phyloP scores from a whole-genome alignment of 2,888 invertebrate species.

The Aricia artaxerxes region DNA sequence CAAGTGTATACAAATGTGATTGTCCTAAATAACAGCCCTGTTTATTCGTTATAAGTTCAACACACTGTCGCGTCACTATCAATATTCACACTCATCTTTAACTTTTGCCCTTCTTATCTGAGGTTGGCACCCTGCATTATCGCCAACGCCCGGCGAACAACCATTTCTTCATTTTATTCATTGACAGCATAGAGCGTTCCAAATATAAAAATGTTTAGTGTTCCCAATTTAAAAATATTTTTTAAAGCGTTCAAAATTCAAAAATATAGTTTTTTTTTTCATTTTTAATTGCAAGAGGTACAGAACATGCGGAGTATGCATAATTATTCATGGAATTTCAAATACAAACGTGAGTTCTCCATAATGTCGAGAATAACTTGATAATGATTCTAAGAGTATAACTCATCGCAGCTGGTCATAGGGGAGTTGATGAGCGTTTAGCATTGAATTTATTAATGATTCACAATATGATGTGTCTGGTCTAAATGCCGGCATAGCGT shows the following conservation, averaged over 20 bases:
- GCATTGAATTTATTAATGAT: constrained; percentile 37
- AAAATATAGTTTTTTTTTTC: neutral
- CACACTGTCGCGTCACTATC: constrained; percentile 69
- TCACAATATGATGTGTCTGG: constrained; percentile 46
- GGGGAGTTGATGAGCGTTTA: constrained; percentile 48
- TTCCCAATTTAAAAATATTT: neutral
- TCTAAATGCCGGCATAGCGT: constrained; percentile 49
- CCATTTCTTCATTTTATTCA: constrained; percentile 60
- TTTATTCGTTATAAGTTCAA: constrained; percentile 65
- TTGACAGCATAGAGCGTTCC: constrained; percentile 49
- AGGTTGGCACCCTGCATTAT: constrained; percentile 70
- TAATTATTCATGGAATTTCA: constrained; percentile 3
- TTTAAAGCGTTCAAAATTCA: neutral
- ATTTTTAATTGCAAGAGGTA: neutral
- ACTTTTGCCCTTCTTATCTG: constrained; percentile 65
- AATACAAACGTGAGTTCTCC: neutral
- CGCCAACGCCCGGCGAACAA: constrained; percentile 60
- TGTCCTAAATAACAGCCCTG: constrained; percentile 50
- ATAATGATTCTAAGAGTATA: constrained; percentile 35
- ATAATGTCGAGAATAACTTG: constrained; percentile 30
- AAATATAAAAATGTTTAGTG: neutral
- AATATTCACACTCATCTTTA: constrained; percentile 63
- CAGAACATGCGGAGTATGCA: neutral
- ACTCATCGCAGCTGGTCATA: constrained; percentile 36
- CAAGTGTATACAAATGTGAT: constrained; percentile 42